Evolutionary conservation across 1,140 invertebrate genomes (phyloP).

Genomic region (Cherax destructor): DNA sequence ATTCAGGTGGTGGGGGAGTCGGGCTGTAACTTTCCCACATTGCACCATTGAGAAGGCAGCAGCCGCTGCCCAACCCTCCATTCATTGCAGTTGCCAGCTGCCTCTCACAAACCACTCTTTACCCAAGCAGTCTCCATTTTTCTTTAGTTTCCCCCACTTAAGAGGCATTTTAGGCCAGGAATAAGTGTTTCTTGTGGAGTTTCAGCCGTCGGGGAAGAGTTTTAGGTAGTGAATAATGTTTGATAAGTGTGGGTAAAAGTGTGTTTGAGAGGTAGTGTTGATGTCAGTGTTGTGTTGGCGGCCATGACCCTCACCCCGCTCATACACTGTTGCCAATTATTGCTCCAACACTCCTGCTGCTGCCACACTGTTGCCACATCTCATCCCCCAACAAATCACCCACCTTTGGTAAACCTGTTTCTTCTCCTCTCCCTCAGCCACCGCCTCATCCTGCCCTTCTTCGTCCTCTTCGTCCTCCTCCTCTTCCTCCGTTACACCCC

Average conservation of each 20-base stretch:
- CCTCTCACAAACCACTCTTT: neutral
- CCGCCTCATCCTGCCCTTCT: no score
- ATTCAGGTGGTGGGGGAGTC: neutral
- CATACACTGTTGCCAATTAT: neutral
- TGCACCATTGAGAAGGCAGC: neutral
- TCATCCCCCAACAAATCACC: neutral
- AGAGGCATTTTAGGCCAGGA: neutral
- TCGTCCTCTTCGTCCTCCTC: no score
- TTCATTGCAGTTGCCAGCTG: neutral
- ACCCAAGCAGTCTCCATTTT: neutral
- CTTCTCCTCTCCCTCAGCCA: no score
- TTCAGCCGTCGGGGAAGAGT: neutral
- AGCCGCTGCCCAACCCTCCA: neutral
- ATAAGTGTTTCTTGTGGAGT: neutral
- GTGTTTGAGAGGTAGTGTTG: neutral
- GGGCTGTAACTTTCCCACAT: neutral
- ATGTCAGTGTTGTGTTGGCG: neutral
- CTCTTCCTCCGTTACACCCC: no score
- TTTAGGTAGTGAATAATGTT: neutral
- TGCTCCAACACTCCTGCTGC: neutral
- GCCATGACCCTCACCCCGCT: neutral
- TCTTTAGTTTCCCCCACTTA: neutral
- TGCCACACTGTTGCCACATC: neutral
- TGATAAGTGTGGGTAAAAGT: neutral
- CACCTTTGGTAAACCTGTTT: no score